Conservation (phyloP, 35 echinoderm and acorn worm species). For the Strongylocentrotus purpuratus region DNA sequence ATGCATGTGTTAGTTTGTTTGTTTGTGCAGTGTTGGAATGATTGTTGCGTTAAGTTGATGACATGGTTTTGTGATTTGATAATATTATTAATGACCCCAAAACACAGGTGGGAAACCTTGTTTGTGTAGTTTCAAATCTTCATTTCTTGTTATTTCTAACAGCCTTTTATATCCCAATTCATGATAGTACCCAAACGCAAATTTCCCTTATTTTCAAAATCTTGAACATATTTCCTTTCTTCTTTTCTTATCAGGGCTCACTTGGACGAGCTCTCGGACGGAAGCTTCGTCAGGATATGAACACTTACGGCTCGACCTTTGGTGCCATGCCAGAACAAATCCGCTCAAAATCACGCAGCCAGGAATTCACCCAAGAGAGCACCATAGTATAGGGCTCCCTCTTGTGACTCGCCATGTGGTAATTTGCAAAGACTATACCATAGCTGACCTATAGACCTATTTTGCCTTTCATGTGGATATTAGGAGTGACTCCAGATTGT, state of each 20-base stretch:
- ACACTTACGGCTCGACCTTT: slow-evolving; percentile 67
- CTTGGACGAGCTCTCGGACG: slow-evolving; percentile 80
- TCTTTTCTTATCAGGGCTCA: slow-evolving; percentile 62
- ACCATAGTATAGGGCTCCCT: slow-evolving; percentile 58
- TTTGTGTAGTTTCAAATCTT: no score
- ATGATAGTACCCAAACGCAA: not conserved
- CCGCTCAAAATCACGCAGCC: slow-evolving; percentile 74
- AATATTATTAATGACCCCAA: no score
- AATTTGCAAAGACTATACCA: not conserved
- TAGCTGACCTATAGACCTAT: not conserved
- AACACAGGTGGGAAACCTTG: no score
- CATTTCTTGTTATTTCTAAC: no score
- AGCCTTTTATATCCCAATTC: no score
- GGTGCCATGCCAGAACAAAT: slow-evolving; percentile 68
- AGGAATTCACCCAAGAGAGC: slow-evolving; percentile 67
- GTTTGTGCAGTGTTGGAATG: no score
- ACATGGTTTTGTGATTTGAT: not conserved
- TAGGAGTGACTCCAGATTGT: not conserved
- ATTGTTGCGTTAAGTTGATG: not conserved
- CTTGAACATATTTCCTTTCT: not conserved
- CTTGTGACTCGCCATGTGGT: not conserved
- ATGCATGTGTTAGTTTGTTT: not conserved
- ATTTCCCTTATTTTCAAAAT: not conserved
- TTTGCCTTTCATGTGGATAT: not conserved
- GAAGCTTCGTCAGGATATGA: slow-evolving; percentile 78